phyloP scores from a whole-genome alignment of 2,888 invertebrate genomes.

The Dioctria rufipes region DNA sequence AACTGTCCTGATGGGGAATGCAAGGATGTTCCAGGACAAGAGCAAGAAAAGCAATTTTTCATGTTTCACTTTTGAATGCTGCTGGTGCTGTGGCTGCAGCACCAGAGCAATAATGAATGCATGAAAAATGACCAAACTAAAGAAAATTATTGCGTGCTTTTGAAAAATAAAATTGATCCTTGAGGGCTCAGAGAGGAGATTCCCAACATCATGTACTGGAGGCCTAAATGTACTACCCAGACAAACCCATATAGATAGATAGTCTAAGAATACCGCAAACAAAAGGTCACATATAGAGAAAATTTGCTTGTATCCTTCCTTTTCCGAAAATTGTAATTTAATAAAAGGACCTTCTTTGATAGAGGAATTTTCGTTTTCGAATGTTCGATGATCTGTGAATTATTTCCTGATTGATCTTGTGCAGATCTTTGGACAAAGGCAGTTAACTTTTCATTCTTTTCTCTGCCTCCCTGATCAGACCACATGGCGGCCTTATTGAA shows the following conservation, averaged over 20 bases:
- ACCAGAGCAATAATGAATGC: not conserved
- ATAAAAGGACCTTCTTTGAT: not conserved
- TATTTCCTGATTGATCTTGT: conserved; percentile 9
- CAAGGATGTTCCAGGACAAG: not conserved
- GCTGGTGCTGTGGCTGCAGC: not conserved
- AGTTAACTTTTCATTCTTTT: too few species aligned
- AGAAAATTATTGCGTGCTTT: conserved; percentile 8
- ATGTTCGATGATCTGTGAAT: conserved; percentile 20
- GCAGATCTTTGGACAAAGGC: not conserved
- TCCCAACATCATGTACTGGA: not conserved
- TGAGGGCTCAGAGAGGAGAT: not conserved
- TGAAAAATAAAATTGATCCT: not conserved
- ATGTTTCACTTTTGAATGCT: not conserved
- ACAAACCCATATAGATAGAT: not conserved
- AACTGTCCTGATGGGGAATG: not conserved
- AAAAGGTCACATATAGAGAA: not conserved
- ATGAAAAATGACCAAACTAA: conserved; percentile 16
- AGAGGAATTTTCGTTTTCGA: not conserved
- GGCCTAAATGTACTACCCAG: not conserved
- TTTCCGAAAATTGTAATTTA: not conserved
- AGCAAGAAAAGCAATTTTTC: conserved; percentile 6
- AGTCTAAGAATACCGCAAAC: not conserved
- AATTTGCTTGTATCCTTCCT: not conserved
- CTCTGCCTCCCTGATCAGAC: too few species aligned
- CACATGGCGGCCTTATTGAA: too few species aligned